Base-by-base conservation (phyloP, 2,113 vertebrate species). In the Phycodurus eques region DNA sequence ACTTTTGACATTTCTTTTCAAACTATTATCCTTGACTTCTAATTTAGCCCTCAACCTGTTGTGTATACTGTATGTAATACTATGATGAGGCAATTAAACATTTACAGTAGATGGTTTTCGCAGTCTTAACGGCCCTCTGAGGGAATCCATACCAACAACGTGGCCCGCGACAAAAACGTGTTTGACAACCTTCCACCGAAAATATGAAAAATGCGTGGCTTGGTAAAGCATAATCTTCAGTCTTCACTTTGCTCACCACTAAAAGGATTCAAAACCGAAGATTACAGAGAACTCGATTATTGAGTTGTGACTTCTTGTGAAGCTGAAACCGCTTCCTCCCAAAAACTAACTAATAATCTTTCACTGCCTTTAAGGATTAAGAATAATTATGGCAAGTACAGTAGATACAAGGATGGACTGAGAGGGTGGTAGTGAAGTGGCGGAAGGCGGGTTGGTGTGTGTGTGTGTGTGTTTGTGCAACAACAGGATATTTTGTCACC, bases 401-500 rank as follows among this genome's bases (percentile, higher is more conserved):
- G 27, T 27, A 27, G 27, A 27, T 8, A 44, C 46, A 44, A 67
- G 44, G 47, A 75, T 64, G 63, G 66, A 57, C 19, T 62, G 69
- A 49, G 53, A 43, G 60, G 51, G 63, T 15, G 64, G 69, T 43
- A 70, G 60, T 49, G 31, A 27, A 67, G n/a, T 57, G 62, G 67
- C 19, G 63, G 66, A 63, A 14, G 46, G 11, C 65, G 31, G 44
- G 15, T 60, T 27, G 64, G 62, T 47, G 14, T 56, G 33, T 71
- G 51, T 67, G 31, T 73, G 66, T 62, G 63, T 46, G 56, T 27
- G 60, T 49, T 62, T 60, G 72, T 43, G 54, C 19, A 63, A 76
- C 61, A 67, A 89, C 90, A 93, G 92, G 92, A 93, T 92, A 91
- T 92, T 84, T 89, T 78, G 83, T 92, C 83, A 88, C 83, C 68